Percentiles rank a stretch among this genome's conserved stretches.
phyloP scores from a whole-genome alignment of 2,113 vertebrate species.

The Colistium nudipinnis region DNA sequence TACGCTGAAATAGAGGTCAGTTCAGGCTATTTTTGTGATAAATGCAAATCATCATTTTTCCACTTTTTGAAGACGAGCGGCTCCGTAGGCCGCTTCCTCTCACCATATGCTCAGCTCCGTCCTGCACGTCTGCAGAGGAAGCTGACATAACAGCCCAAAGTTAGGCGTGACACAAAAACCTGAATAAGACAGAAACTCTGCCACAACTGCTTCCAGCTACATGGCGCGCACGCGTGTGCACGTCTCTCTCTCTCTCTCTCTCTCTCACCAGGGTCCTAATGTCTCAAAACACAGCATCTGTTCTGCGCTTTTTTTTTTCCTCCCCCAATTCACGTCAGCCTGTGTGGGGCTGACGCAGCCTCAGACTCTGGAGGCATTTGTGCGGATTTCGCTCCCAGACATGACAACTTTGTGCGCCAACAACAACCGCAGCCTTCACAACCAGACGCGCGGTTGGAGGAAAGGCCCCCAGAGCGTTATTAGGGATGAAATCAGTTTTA shows the following conservation, averaged over 20 bases:
- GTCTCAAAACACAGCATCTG: conserved; percentile 57
- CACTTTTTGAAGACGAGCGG: conserved; percentile 45
- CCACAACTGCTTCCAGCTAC: conserved; percentile 52
- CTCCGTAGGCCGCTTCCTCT: conserved; percentile 64
- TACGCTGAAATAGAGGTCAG: no score
- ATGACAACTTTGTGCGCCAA: no score
- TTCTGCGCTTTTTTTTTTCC: conserved; percentile 32
- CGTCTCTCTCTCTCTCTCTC: conserved; percentile 12
- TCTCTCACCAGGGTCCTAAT: conserved; percentile 38
- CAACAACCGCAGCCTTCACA: no score
- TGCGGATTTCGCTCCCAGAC: not conserved
- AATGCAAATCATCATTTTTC: conserved; percentile 51
- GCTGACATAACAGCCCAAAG: conserved; percentile 65
- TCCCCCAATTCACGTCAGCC: conserved; percentile 8
- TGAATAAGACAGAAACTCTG: conserved; percentile 63
- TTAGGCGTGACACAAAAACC: conserved; percentile 70
- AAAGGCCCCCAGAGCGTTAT: no score
- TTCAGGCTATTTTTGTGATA: conserved; percentile 16
- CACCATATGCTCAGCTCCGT: conserved; percentile 73
- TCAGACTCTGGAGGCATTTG: not conserved
- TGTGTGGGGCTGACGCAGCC: conserved; percentile 12
- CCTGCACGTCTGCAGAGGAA: conserved; percentile 60
- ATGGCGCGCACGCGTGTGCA: conserved; percentile 4
- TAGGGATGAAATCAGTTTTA: no score
- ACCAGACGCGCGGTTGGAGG: not conserved